Evolutionary conservation across 2,797 vertebrate species (phyloP).

Genomic region (Enteromius anoplus): DNA sequence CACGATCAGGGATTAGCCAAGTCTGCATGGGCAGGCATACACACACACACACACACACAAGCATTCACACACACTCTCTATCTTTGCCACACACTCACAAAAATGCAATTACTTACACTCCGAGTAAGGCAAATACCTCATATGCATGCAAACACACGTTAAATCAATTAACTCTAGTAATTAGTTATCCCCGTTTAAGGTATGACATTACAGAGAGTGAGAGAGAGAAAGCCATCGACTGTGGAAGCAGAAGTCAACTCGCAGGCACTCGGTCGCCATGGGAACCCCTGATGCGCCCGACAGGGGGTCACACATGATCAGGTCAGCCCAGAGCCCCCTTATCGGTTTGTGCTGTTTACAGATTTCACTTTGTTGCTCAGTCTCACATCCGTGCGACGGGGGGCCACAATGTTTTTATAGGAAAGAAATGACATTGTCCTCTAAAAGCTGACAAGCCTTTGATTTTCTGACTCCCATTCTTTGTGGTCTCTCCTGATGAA

Average conservation of each 20-base stretch:
- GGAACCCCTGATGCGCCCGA: conserved; percentile 42
- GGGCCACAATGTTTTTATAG: conserved; percentile 21
- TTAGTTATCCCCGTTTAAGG: conserved; percentile 39
- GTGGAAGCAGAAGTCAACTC: conserved; percentile 28
- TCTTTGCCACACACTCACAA: conserved; percentile 28
- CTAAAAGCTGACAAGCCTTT: conserved; percentile 47
- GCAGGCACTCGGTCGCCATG: conserved; percentile 32
- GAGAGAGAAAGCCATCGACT: conserved; percentile 22
- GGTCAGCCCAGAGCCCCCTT: conserved; percentile 38
- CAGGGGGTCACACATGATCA: conserved; percentile 53
- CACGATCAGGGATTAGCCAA: conserved; percentile 80
- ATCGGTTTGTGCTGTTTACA: conserved; percentile 47
- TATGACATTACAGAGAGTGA: conserved; percentile 32
- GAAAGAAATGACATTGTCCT: conserved; percentile 44
- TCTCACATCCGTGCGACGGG: conserved; percentile 25
- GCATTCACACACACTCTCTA: conserved; percentile 15
- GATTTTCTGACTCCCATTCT: conserved; percentile 39
- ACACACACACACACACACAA: conserved; percentile 26
- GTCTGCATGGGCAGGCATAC: conserved; percentile 23
- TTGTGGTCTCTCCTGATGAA: conserved; percentile 44
- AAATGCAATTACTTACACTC: conserved; percentile 33
- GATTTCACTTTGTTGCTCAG: conserved; percentile 41
- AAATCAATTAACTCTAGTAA: conserved; percentile 47
- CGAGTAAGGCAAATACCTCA: conserved; percentile 35
- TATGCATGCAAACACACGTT: conserved; percentile 48